Conservation (phyloP, 2,797 vertebrate species). For the Myoxocephalus aenaeus region DNA sequence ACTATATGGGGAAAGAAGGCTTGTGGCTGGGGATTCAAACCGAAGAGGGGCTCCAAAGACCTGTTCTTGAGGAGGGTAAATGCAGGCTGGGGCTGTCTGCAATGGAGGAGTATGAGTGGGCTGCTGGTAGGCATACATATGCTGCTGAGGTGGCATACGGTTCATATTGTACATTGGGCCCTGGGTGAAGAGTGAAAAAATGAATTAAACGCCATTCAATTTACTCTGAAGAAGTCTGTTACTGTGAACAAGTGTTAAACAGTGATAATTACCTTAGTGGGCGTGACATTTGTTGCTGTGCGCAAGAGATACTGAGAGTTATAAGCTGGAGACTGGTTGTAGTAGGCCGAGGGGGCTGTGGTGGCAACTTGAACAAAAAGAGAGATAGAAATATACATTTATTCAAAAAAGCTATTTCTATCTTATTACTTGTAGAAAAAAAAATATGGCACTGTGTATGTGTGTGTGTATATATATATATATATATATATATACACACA, state of each 20-base stretch:
- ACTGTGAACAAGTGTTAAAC: background rate
- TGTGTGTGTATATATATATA: no score
- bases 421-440: background rate
- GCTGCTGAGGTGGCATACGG: conserved; percentile 92
- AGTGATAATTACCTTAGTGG: conserved; percentile 91
- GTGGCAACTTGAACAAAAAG: conserved; percentile 88
- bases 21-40: conserved; percentile 92
- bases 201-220: background rate
- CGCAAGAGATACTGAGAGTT: conserved; percentile 96
- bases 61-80: conserved; percentile 94
- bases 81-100: conserved; percentile 90
- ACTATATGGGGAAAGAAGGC: conserved; percentile 91
- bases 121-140: conserved; percentile 93
- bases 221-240: background rate
- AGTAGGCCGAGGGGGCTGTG: conserved; percentile 91
- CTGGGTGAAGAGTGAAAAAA: conserved; percentile 71
- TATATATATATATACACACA: no score
- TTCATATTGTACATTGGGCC: conserved; percentile 93
- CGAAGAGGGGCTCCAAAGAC: conserved; percentile 90
- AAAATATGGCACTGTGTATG: background rate
- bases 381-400: conserved; percentile 4
- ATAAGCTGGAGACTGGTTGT: conserved; percentile 94
- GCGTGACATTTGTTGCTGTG: conserved; percentile 93
- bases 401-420: background rate
- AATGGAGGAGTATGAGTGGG: conserved; percentile 94